Conservation (phyloP, 2,888 invertebrate genomes). For the Drosophila kuntzei region DNA sequence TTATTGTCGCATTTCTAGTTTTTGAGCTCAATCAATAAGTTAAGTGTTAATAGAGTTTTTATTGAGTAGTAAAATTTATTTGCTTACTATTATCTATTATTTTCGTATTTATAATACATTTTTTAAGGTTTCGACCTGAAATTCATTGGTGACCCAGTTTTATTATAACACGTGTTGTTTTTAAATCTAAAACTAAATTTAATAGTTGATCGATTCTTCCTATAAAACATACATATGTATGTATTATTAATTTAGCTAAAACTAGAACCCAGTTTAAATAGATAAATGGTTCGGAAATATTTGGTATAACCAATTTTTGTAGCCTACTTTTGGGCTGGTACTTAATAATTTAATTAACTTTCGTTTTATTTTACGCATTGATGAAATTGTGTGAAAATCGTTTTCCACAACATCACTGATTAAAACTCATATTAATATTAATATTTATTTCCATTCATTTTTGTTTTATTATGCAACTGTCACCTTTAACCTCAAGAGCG, state of each 20-base stretch:
- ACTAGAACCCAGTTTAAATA: background rate
- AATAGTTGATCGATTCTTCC: background rate
- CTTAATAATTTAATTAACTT: background rate
- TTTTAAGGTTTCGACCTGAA: background rate
- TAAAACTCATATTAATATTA: background rate
- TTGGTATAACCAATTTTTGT: background rate
- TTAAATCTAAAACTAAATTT: background rate
- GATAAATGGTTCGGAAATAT: too few relatives aligned
- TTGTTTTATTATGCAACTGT: constrained; percentile 1
- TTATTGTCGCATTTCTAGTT: too few relatives aligned
- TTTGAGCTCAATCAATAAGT: too few relatives aligned
- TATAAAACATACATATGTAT: background rate
- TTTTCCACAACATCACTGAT: background rate
- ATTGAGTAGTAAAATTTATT: background rate
- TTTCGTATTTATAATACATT: background rate
- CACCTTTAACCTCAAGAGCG: background rate
- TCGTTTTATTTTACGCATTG: background rate
- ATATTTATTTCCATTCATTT: background rate
- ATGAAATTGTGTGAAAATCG: background rate
- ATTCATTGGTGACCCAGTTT: background rate
- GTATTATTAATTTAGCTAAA: background rate
- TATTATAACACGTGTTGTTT: background rate
- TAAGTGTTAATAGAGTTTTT: background rate
- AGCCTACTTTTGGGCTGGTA: background rate
- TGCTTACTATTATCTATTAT: background rate